Evolutionary conservation across 1,140 invertebrate genomes (phyloP), one percentile per base, ranked within the genome.

Genomic region (Tetramorium parvispinum): DNA sequence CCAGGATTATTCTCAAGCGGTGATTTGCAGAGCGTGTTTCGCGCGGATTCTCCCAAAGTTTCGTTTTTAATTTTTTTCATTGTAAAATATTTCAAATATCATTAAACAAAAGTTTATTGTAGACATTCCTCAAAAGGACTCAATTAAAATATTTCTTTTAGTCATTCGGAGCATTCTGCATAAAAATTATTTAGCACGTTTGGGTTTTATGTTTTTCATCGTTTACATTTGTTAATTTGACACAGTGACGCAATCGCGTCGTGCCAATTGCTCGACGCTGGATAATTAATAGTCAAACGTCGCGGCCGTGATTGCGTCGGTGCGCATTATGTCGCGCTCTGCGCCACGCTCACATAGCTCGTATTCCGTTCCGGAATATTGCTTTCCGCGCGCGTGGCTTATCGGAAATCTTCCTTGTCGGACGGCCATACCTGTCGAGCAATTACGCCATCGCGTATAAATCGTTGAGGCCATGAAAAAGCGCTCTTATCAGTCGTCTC

Each of bases 321-420:
- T 27, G 32, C 32, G 40, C 53, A 75, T 83, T 83, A 76, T 83
- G 70, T 83, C 81, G 73, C 55, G 81, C 27, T 24, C 32, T 43
- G 24, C 51, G 79, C 40, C 46, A 82, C 24, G 53, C 70, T 57
- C 51, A 51, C 55, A 18, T 13, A n/a, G 37, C 68, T 73, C 81
- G 49, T 59, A 43, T 24, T 68, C 65, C 55, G 40, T 61, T 76
- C 55, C 40, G 71, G 71, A 85, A 61, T 75, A 73, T 76, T 85
- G 68, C 68, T 85, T 73, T 76, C 16, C 70, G 24, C 32, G 68
- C 55, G 53, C 49, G 40, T 32, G 81, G 70, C 81, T 85, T 85
- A 85, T 85, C 81, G 55, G 16, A 76, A 85, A 76, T 61, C 81
- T 76, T 85, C 81, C 68, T 76, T 49, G 68, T 85, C 70, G 66